A percentile compares a stretch with the other conserved stretches of the same genome.
Conservation (phyloP, 2,113 vertebrate species). For the Laticauda colubrina region DNA sequence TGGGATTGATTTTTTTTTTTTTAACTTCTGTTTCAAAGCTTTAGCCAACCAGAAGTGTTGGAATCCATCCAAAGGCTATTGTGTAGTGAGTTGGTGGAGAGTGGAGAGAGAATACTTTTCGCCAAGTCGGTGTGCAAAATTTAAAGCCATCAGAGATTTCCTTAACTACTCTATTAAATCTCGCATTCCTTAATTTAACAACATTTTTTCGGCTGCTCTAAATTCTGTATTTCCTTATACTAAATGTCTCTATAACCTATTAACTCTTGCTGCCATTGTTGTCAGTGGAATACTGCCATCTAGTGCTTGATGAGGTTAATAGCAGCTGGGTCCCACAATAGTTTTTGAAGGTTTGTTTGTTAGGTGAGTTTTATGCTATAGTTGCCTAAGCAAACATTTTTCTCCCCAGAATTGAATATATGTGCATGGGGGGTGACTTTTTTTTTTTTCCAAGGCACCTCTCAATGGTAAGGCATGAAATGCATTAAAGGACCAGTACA, state of each 20-base stretch:
- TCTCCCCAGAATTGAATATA: not conserved
- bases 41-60: not conserved
- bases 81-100: not conserved
- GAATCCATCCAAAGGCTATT: not conserved
- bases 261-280: not conserved
- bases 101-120: constrained; percentile 3
- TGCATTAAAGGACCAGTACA: not conserved
- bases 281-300: constrained; percentile 67
- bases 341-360: not conserved
- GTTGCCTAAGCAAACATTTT: not conserved
- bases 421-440: not conserved
- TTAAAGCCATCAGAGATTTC: constrained; percentile 4
- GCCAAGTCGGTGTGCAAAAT: not conserved
- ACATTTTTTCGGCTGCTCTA: not conserved
- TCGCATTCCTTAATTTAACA: constrained; percentile 9
- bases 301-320: constrained; percentile 49
- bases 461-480: not conserved
- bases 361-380: not conserved
- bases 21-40: not conserved
- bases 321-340: constrained; percentile 8
- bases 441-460: not conserved
- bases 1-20: not conserved
- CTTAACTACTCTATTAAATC: constrained; percentile 6
- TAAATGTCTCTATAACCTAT: not conserved
- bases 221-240: not conserved